A percentile compares a stretch with the other conserved stretches of the same genome.
These are phyloP conservation scores for Jacana jacana DNA, from an alignment of 2,113 vertebrate genomes.

Conservation along the genomic window DNA sequence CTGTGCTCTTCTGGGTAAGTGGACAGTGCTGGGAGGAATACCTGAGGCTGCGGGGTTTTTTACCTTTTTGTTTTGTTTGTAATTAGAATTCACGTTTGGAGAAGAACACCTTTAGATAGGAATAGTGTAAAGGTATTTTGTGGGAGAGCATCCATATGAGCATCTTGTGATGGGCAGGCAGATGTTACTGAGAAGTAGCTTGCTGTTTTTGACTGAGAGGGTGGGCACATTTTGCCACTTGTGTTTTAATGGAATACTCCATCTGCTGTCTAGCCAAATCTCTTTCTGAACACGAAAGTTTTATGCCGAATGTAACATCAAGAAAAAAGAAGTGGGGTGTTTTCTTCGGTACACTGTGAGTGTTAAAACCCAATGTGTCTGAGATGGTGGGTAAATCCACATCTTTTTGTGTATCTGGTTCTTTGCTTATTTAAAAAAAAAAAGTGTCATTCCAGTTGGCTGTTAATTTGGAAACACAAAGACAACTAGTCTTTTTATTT, in stretches of 20 bases:
- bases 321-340: not conserved
- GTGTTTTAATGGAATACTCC: conserved; percentile 22
- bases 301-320: conserved; percentile 15
- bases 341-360: not conserved
- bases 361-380: not conserved
- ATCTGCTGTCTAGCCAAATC: conserved; percentile 44
- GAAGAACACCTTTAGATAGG: not conserved
- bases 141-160: not conserved
- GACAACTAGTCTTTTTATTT: not conserved
- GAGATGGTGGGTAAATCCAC: conserved; percentile 2
- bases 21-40: not conserved
- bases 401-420: not conserved
- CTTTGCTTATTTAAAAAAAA: not conserved
- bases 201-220: conserved; percentile 4
- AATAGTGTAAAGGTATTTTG: not conserved
- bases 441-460: not conserved
- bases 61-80: not conserved
- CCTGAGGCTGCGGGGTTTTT: not conserved
- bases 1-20: not conserved
- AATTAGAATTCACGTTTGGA: not conserved
- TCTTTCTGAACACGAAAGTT: not conserved
- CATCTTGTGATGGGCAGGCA: not conserved
- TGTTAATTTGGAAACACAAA: not conserved
- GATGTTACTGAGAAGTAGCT: not conserved
- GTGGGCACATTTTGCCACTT: not conserved